Conservation (phyloP, 1,140 invertebrate species). For the Papilio helenus region DNA sequence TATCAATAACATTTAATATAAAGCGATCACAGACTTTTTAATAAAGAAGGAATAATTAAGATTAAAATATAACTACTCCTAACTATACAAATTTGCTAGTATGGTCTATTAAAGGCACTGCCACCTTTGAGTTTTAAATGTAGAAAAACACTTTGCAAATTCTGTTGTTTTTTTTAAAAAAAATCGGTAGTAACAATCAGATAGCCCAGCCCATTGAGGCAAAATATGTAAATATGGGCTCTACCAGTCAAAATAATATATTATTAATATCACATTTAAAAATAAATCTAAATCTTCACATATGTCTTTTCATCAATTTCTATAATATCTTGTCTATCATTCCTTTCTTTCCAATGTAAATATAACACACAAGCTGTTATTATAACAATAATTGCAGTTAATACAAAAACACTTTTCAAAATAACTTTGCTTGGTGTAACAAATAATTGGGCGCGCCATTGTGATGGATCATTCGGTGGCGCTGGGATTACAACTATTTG, state of each 20-base stretch:
- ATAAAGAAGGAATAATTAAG: background rate
- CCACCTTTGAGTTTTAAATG: background rate
- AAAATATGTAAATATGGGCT: no score
- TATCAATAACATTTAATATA: background rate
- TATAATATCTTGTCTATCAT: constrained; percentile 95
- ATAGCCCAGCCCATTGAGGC: no score
- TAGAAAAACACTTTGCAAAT: background rate
- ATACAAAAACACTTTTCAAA: constrained; percentile 93
- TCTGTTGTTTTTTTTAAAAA: background rate
- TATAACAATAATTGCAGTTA: constrained; percentile 93
- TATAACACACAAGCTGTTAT: constrained; percentile 93
- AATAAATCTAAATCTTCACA: constrained; percentile 64
- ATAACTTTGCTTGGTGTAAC: constrained; percentile 98
- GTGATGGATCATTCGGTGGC: constrained; percentile 89
- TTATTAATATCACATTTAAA: background rate
- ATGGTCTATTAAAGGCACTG: background rate
- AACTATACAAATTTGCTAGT: background rate
- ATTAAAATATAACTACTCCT: background rate
- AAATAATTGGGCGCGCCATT: constrained; percentile 97
- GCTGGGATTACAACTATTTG: constrained; percentile 98
- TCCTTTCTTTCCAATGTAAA: constrained; percentile 97
- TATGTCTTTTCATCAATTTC: constrained; percentile 78
- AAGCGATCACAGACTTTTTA: constrained; percentile 19
- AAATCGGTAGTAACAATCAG: background rate
- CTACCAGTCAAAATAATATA: background rate